Evolutionary conservation across 2,888 invertebrate genomes (phyloP).

Genomic region (Epistrophella euchroma): DNA sequence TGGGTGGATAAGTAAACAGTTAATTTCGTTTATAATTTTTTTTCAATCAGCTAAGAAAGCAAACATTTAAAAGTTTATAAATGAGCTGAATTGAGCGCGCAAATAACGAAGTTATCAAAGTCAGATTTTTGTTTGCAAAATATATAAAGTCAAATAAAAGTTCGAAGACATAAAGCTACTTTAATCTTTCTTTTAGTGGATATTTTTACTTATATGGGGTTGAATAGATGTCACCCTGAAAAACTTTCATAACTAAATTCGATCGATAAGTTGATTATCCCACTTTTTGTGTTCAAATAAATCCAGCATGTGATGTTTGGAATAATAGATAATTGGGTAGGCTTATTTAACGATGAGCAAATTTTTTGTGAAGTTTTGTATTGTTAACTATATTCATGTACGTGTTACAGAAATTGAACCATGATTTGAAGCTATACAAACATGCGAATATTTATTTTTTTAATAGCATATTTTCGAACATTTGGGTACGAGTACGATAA

Average conservation of each 20-base stretch:
- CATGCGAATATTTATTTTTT: no score
- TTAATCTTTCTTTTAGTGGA: background rate
- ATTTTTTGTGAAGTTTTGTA: no score
- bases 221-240: background rate
- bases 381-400: no score
- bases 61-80: slow-evolving; percentile 2
- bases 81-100: slow-evolving; percentile 22
- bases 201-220: background rate
- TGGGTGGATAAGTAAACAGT: background rate
- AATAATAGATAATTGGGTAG: slow-evolving; percentile 8
- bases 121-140: background rate
- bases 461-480: no score
- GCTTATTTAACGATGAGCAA: background rate
- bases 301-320: background rate
- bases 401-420: no score
- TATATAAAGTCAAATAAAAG: slow-evolving; percentile 1
- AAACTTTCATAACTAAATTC: background rate
- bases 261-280: slow-evolving; percentile 25
- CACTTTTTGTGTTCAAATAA: slow-evolving; percentile 4
- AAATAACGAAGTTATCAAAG: background rate
- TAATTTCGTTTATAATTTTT: background rate
- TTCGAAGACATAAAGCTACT: background rate
- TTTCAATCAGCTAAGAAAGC: background rate
- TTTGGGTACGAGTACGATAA: no score
- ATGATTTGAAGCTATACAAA: no score